These are phyloP conservation scores for Halocynthia aurantium DNA, from an alignment of 23 tunicate genomes.

Conservation along the genomic window DNA sequence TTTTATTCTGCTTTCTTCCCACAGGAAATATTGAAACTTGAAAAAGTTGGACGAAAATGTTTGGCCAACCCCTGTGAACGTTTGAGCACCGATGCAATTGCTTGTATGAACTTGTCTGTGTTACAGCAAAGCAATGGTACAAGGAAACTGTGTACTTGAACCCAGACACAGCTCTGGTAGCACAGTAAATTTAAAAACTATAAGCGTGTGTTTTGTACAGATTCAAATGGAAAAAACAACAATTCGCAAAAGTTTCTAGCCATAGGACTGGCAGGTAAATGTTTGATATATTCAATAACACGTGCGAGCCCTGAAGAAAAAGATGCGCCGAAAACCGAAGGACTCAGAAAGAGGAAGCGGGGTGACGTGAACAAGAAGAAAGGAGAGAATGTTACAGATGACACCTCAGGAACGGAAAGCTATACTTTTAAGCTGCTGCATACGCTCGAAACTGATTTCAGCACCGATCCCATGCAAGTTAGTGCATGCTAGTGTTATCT, in stretches of 20 bases:
- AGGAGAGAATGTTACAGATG: not conserved
- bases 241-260: conserved; percentile 15
- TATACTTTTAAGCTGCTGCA: conserved; percentile 15
- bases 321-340: not conserved
- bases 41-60: conserved; percentile 17
- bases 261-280: conserved; percentile 31
- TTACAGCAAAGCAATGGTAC: conserved; percentile 6
- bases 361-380: not conserved
- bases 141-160: too few relatives aligned
- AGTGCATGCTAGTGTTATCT: too few relatives aligned
- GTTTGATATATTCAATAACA: conserved; percentile 28
- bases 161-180: too few relatives aligned
- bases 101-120: conserved; percentile 70
- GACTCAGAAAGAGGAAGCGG: not conserved
- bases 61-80: conserved; percentile 48
- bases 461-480: conserved; percentile 10
- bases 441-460: conserved; percentile 24
- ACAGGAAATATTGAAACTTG: conserved; percentile 50
- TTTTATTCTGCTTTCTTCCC: not conserved
- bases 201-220: too few relatives aligned
- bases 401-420: not conserved
- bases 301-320: not conserved
- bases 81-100: conserved; percentile 48
- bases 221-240: too few relatives aligned
- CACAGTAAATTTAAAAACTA: too few relatives aligned